A percentile compares a stretch with the other conserved stretches of the same genome.
phyloP scores from a whole-genome alignment of 2,888 invertebrate genomes.

The Hylaea fasciaria region DNA sequence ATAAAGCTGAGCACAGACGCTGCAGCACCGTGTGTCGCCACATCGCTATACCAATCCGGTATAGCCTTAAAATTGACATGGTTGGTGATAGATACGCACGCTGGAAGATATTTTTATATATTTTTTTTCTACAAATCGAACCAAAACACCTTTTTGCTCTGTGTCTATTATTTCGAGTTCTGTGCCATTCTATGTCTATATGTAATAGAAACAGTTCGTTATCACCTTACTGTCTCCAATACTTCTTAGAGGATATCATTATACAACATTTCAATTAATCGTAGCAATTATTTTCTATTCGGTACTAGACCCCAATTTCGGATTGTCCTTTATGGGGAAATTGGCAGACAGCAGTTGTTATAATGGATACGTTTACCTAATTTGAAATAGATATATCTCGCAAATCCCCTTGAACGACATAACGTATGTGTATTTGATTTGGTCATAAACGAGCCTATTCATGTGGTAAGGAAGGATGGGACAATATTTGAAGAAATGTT shows the following conservation, averaged over 20 bases:
- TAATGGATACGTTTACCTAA: conserved; percentile 7
- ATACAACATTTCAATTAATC: conserved; percentile 32
- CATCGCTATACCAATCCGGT: too few relatives aligned
- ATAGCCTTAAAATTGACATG: too few relatives aligned
- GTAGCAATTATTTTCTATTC: conserved; percentile 23
- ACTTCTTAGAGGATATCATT: conserved; percentile 19
- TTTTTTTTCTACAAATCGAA: too few relatives aligned
- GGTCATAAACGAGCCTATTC: background rate
- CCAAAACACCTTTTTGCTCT: conserved; percentile 5
- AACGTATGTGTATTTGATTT: conserved; percentile 4
- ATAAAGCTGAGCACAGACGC: too few relatives aligned
- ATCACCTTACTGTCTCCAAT: conserved; percentile 48
- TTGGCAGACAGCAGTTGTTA: conserved; percentile 16
- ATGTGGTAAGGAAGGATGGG: background rate
- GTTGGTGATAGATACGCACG: too few relatives aligned
- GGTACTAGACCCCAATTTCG: conserved; percentile 7
- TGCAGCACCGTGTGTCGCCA: too few relatives aligned
- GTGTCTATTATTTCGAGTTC: conserved; percentile 51
- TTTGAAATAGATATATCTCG: background rate
- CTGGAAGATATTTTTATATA: too few relatives aligned
- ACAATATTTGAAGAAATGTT: background rate
- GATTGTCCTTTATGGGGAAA: conserved; percentile 17
- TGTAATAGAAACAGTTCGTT: conserved; percentile 45
- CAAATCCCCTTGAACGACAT: background rate
- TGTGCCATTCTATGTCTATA: conserved; percentile 48